Base-by-base conservation (phyloP, 2,888 invertebrate genomes). In the Pseudanteris insignis region DNA sequence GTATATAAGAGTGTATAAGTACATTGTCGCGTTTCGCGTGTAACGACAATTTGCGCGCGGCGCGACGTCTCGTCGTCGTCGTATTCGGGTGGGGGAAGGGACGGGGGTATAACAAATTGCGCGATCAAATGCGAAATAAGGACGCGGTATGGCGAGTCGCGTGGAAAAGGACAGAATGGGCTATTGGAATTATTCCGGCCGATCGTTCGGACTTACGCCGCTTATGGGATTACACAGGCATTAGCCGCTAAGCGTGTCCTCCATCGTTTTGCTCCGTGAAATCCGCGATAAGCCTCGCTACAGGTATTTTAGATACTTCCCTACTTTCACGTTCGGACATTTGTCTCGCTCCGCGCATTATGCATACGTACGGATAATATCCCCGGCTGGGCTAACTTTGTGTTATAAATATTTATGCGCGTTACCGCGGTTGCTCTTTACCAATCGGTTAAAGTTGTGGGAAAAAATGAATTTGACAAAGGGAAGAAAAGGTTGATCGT, bases 161-260 rank as follows among this genome's bases (percentile, higher is more conserved):
- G 54, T 47, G 57, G 63, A 55, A 62, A 67, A 68, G 70, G 67
- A 66, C 67, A 58, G 54, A 66, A 67, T 67, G 63, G 68, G 69
- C 70, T 71, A 73, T 72, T 65, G 69, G 69, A 70, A 74, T 74
- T 73, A 76, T 74, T 72, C 75, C 68, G 69, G 66, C 71, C 70
- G 76, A 74, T 76, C 76, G 71, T 74, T 70, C 69, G 72, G 76
- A 76, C 71, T 76, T 76, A 75, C 64, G 70, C 71, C 70, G 74
- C 74, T 78, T 78, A 78, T 73, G 63, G 77, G 77, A 78, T 78
- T 78, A 77, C 74, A 72, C 51, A 26, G 69, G 77, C 69, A 74
- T 76, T 75, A 76, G 72, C 67, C 63, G 65, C 55, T 50, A 62
- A 71, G 68, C 72, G 66, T 67, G 69, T 70, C 65, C 71, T 68